Conservation (phyloP, 2,797 vertebrate species). For the Siniperca undulata region DNA sequence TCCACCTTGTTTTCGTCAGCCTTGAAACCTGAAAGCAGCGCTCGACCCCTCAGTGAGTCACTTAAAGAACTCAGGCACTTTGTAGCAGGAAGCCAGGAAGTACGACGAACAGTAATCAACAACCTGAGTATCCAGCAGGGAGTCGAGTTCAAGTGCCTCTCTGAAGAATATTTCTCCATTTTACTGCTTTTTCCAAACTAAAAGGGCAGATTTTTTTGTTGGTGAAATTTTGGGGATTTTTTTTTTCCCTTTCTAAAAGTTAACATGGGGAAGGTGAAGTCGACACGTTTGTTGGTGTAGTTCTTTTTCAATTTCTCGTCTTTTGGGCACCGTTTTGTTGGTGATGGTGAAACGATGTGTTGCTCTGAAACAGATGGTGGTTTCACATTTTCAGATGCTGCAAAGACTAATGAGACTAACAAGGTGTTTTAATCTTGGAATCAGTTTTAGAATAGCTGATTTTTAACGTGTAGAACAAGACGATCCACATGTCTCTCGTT, state of each 20-base stretch:
- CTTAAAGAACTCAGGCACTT: neutral
- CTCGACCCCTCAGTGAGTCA: neutral
- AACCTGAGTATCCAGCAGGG: neutral
- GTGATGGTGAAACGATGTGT: constrained; percentile 8
- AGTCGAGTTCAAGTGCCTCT: neutral
- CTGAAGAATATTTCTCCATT: neutral
- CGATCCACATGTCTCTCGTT: neutral
- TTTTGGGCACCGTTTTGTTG: neutral
- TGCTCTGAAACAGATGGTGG: constrained; percentile 9
- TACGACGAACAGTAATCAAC: constrained; percentile 17
- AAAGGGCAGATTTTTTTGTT: neutral
- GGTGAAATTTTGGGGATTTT: too few relatives aligned
- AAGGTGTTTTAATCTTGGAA: neutral
- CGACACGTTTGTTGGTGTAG: too few relatives aligned
- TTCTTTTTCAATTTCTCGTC: neutral
- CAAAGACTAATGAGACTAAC: constrained; percentile 1
- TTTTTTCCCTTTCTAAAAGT: neutral
- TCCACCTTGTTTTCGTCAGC: neutral
- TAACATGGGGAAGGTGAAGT: neutral
- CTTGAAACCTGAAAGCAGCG: neutral
- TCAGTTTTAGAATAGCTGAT: neutral
- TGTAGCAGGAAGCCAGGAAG: neutral
- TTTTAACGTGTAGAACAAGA: neutral
- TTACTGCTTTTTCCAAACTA: constrained; percentile 1
- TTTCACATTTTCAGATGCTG: neutral